Evolutionary conservation across 35 echinoderm and acorn worm species (phyloP), one percentile per base, ranked within the genome.

Genomic region (Heliocidaris erythrogramma): DNA sequence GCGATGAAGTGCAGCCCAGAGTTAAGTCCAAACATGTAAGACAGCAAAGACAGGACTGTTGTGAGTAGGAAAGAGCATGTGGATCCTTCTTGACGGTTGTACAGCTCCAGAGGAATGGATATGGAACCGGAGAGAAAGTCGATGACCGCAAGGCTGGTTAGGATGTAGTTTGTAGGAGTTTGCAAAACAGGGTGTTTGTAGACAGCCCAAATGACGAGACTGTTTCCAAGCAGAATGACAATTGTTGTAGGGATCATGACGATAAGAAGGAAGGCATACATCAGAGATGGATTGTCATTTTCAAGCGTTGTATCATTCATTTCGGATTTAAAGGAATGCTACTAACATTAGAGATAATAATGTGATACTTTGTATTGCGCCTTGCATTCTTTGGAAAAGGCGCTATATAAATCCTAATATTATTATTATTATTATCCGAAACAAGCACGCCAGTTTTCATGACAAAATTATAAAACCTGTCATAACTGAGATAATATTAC

Each of bases 161-260:
- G 32, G 18, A 89, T 89, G 87, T 47, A 89, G 47, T 89, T 89
- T 13, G 29, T 89, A 9, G 87, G 87, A 32, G 87, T 89, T 17
- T 48, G 87, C 87, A 89, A 89, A 42, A 32, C 4, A 89, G 87
- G 87, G 47, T 89, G 17, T 42, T 89, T 89, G 87, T 89, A 89
- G 47, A 89, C 47, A 17, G 87, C 87, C 31, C 31, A 42, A 48
- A 89, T 89, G 17, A 18, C 87, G 2, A 89, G 31, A 17, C 31
- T 31, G 87, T 89, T 89, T 35, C 87, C 87, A 16, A 48, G 2
- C 30, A 89, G 18, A 42, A 89, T 89, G 87, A 42, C 24, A 42
- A 89, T 42, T 35, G 17, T n/a, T 4, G 47, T 32, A 0, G 31
- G 29, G 11, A 18, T 89, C 30, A 89, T 89, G 9, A 89, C 47